Evolutionary conservation across 2,797 vertebrate species (phyloP), one percentile per base, ranked within the genome.

Genomic region (Malacoctenus gilli): DNA sequence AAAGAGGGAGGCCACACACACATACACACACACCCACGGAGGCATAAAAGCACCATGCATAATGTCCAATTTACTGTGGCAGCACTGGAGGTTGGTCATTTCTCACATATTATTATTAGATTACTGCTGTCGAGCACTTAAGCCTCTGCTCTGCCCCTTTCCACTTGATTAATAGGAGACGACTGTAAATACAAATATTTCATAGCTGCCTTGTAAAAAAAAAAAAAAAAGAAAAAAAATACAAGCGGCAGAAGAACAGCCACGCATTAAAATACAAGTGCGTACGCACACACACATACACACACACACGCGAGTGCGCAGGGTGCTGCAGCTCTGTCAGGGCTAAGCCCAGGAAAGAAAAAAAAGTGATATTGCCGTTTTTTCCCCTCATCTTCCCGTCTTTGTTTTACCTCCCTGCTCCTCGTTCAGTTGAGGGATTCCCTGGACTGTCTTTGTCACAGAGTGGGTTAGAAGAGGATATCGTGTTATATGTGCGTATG

Each of bases 61-160:
- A 95, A 94, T 93, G 86, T 95, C 95, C 96, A 95, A 97, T 98
- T 96, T 96, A 95, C 94, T 93, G 93, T 96, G 94, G 94, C 91
- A 84, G 79, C 85, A 78, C 90, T 92, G 84, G 80, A 90, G 89
- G 91, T 88, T 91, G 86, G 87, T 93, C 93, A 95, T 96, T 95
- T 94, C 93, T 96, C 94, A 95, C 93, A 90, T 93, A 94, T 95
- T 94, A 94, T 94, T 95, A 94, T 95, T 95, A 94, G 91, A 95
- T 95, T 95, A 94, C 88, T 90, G 89, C 89, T 92, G 87, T 91
- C 85, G 88, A 83, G 88, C 90, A 84, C 87, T 90, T 88, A 88
- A 89, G 88, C 82, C 83, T 83, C 87, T 83, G 82, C 84, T 89
- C 86, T 87, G 80, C 81, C 87, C 78, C 87, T 88, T 86, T 89